A percentile compares a stretch with the other conserved stretches of the same genome.
phyloP scores from a whole-genome alignment of 2,888 invertebrate species.

The Stramonita haemastoma region DNA sequence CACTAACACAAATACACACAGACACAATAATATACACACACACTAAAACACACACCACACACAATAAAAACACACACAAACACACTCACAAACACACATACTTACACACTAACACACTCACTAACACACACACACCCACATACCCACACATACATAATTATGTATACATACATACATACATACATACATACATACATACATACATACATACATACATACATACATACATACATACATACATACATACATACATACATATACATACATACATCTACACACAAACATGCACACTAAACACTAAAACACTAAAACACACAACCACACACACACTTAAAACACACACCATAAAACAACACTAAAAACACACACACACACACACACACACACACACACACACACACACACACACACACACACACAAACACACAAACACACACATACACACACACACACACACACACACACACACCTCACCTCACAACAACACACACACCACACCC shows the following conservation, averaged over 20 bases:
- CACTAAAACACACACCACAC: neutral
- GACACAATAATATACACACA: neutral
- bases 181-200: neutral
- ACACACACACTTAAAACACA: constrained; percentile 3
- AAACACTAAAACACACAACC: neutral
- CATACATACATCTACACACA: neutral
- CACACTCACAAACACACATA: neutral
- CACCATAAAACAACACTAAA: no score
- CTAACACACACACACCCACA: neutral
- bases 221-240: neutral
- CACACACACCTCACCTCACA: no score
- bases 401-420: neutral
- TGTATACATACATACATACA: neutral
- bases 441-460: no score
- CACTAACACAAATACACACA: neutral
- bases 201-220: neutral
- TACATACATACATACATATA: neutral
- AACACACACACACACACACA: constrained; percentile 10
- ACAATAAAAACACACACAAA: neutral
- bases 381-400: neutral
- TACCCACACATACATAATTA: neutral
- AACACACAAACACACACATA: no score
- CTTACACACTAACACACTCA: neutral
- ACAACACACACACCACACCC: no score
- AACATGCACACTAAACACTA: neutral